Base-by-base conservation (phyloP, 37 sponge, comb jelly and placozoan genomes). In the Haliclona indistincta region DNA sequence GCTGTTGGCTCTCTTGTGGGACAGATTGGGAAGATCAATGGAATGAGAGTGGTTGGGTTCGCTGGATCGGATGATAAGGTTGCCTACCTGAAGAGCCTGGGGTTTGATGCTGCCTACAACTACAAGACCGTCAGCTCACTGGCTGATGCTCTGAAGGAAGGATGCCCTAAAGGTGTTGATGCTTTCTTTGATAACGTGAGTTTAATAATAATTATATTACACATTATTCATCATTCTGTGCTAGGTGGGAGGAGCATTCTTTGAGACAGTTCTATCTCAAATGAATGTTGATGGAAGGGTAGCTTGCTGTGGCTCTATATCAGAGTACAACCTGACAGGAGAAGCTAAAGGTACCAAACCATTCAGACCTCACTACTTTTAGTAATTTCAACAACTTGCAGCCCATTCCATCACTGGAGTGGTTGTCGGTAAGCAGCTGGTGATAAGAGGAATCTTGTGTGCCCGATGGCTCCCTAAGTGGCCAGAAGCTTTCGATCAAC, bases 51-150 rank as follows among this genome's bases (percentile, higher is more conserved):
- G 56, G 83, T 93, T 38, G 93, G 94, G 1, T 88, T 87, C 81
- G 82, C 94, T 32, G 93, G 95, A 2, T 81, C 75, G 54, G 93
- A 95, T 76, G 86, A 73, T 11, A 95, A 95, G 41, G 93, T 91
- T 29, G 86, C 65, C 0, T 88, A 87, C 60, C 32, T 81, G 28
- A 76, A 81, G 67, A 39, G 70, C 15, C 65, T 83, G 53, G 86
- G 95, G 5, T 95, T 95, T 88, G 95, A 95, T 77, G 89, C 67
- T 43, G 95, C 92, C 2, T 86, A 74, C 84, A 94, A 94, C 79
- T 94, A 94, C 88, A 94, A 94, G 80, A 94, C 88, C 8, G 69
- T 91, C 39, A 47, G 22, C 13, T 79, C 83, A 38, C 70, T 91
- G 40, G 54, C 64, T 25, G 86, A 80, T 4, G 75, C 85, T 0